Evolutionary conservation across 2,797 vertebrate species (phyloP).

Genomic region (Danio choprae): DNA sequence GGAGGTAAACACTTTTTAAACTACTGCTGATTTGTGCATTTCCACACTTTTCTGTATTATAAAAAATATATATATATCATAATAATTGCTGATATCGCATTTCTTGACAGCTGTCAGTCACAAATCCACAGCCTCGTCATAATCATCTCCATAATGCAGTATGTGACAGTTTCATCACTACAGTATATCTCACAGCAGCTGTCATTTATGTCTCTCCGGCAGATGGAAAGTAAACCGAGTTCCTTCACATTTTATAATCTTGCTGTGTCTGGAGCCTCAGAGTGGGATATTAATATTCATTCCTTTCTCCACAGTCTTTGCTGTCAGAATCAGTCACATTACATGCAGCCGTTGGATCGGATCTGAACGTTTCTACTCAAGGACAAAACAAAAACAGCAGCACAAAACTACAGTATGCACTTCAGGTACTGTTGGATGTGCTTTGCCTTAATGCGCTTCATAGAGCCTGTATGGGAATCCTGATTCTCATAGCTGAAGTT

Average conservation of each 20-base stretch:
- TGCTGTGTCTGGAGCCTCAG: not conserved
- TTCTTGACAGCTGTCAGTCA: slow-evolving; percentile 20
- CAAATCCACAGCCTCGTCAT: not conserved
- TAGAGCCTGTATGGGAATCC: not conserved
- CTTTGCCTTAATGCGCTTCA: not conserved
- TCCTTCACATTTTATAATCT: slow-evolving; percentile 29
- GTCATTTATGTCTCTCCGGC: not conserved
- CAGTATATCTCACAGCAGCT: not conserved
- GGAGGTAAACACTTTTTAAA: too few species aligned
- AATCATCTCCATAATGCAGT: not conserved
- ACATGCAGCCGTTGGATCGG: slow-evolving; percentile 19
- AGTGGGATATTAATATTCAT: slow-evolving; percentile 41
- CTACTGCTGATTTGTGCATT: not conserved
- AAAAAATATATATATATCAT: not conserved
- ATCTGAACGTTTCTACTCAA: slow-evolving; percentile 52
- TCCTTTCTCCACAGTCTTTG: slow-evolving; percentile 18
- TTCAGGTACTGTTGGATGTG: not conserved
- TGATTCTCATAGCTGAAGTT: not conserved
- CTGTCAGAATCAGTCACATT: slow-evolving; percentile 34
- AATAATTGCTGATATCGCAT: not conserved
- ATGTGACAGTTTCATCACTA: not conserved
- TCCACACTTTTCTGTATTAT: not conserved
- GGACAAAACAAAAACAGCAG: slow-evolving; percentile 45
- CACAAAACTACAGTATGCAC: slow-evolving; percentile 45
- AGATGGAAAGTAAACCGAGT: slow-evolving; percentile 13